A percentile compares a stretch with the other conserved stretches of the same genome.
phyloP scores from a whole-genome alignment of 2,888 invertebrate species.

The Nymphalis polychloros region DNA sequence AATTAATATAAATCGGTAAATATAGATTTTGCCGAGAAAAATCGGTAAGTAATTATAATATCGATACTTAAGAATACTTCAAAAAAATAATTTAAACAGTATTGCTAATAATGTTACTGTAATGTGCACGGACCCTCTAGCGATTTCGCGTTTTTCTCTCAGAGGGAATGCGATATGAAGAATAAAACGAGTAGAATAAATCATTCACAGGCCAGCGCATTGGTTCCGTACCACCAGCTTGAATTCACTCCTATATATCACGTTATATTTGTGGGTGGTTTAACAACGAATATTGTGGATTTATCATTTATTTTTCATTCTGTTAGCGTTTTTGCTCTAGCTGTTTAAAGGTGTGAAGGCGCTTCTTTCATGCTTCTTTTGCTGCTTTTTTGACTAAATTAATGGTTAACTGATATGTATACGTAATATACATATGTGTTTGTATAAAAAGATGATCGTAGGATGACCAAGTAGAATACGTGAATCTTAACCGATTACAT shows the following conservation, averaged over 20 bases:
- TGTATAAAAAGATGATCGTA: too few species aligned
- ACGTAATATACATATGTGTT: too few species aligned
- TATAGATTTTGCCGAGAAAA: neutral
- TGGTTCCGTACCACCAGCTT: constrained; percentile 40
- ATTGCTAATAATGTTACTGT: neutral
- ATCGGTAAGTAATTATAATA: too few species aligned
- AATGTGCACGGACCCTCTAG: constrained; percentile 23
- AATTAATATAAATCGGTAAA: too few species aligned
- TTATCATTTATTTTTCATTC: constrained; percentile 36
- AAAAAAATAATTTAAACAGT: neutral
- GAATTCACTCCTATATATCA: constrained; percentile 39
- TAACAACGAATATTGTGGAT: constrained; percentile 31
- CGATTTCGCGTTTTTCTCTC: constrained; percentile 41
- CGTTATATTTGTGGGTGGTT: constrained; percentile 34
- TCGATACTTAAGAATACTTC: too few species aligned
- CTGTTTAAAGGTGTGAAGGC: too few species aligned
- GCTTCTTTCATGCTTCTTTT: neutral
- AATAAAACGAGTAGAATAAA: constrained; percentile 47
- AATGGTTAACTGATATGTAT: too few species aligned
- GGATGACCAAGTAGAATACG: too few species aligned
- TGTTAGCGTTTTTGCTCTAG: constrained; percentile 12
- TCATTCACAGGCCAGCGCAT: constrained; percentile 52
- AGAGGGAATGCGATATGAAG: constrained; percentile 48
- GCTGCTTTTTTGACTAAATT: too few species aligned
- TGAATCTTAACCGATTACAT: too few species aligned